phyloP scores from a whole-genome alignment of 1,140 invertebrate species.

The Leguminivora glycinivorella region DNA sequence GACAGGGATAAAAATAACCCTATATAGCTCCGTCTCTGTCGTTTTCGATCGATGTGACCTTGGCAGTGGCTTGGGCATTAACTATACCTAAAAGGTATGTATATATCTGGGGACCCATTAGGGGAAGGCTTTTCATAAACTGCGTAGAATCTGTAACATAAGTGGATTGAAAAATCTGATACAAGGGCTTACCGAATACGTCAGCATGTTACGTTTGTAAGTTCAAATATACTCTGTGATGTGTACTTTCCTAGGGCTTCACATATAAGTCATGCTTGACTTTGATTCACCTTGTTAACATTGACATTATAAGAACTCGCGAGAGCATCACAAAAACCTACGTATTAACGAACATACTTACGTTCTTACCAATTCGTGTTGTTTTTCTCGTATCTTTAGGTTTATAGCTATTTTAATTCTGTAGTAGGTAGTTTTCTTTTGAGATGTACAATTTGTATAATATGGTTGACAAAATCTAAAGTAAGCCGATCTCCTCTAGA shows the following conservation, averaged over 20 bases:
- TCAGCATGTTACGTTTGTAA: neutral
- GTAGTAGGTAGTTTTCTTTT: too few species aligned
- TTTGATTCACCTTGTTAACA: neutral
- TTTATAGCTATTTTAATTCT: too few species aligned
- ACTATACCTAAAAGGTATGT: neutral
- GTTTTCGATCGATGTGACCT: slow-evolving; percentile 67
- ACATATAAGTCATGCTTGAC: neutral
- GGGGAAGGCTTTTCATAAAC: neutral
- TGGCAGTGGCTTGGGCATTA: slow-evolving; percentile 53
- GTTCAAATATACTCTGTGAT: neutral
- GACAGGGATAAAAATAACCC: slow-evolving; percentile 33
- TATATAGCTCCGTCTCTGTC: slow-evolving; percentile 39
- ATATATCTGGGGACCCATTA: slow-evolving; percentile 14
- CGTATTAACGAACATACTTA: too few species aligned
- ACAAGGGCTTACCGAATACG: neutral
- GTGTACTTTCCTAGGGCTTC: neutral
- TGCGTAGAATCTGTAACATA: neutral
- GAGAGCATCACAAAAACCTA: too few species aligned
- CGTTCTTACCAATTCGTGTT: too few species aligned
- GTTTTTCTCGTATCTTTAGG: too few species aligned
- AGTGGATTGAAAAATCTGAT: neutral
- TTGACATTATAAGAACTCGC: neutral
- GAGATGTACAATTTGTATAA: too few species aligned
- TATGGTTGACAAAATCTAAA: too few species aligned
- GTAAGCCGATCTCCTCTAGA: too few species aligned